Evolutionary conservation across 2,113 vertebrate species (phyloP).

Genomic region (Cygnus buccinator): DNA sequence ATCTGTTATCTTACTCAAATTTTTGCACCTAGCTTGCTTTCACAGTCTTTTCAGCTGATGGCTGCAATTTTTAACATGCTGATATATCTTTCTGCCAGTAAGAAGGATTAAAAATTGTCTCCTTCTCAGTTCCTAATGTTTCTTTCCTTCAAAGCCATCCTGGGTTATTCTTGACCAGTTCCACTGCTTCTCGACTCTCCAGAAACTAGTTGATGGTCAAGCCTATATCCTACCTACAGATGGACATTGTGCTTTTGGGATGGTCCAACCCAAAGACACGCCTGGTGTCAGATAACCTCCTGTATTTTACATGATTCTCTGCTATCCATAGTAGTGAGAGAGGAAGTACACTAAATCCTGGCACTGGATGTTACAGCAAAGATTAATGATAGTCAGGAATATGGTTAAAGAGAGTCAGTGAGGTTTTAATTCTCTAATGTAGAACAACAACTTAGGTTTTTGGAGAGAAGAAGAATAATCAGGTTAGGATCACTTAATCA

Average conservation of each 20-base stretch:
- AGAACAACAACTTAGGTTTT: not conserved
- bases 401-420: not conserved
- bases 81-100: not conserved
- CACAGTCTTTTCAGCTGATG: not conserved
- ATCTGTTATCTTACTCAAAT: not conserved
- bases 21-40: not conserved
- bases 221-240: not conserved
- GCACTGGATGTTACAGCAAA: not conserved
- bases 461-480: not conserved
- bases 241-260: not conserved
- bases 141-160: not conserved
- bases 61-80: not conserved
- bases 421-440: not conserved
- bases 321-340: not conserved
- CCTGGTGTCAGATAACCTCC: not conserved
- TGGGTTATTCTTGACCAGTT: not conserved
- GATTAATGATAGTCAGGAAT: not conserved
- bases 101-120: not conserved
- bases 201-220: not conserved
- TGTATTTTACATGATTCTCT: not conserved
- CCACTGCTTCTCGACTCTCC: not conserved
- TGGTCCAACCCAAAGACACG: not conserved
- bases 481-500: not conserved
- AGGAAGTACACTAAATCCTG: not conserved
- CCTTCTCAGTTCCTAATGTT: not conserved